phyloP scores from a whole-genome alignment of 2,113 vertebrate species.

The Recurvirostra avosetta region DNA sequence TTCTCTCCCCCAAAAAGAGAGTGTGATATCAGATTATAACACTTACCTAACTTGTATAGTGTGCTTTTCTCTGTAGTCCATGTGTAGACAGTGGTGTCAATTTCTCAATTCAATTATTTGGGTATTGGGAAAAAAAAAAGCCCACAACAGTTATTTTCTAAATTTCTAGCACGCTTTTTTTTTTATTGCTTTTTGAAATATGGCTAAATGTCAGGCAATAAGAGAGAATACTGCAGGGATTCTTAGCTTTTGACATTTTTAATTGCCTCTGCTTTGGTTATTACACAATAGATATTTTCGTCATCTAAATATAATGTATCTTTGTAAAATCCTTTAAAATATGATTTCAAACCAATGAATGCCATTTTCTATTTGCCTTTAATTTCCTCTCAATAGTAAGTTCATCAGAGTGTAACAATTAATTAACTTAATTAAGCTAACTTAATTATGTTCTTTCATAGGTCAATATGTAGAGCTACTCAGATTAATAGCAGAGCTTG shows the following conservation, averaged over 20 bases:
- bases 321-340: conserved; percentile 71
- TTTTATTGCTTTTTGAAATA: conserved; percentile 15
- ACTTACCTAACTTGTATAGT: not conserved
- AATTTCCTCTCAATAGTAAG: conserved; percentile 82
- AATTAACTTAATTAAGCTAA: conserved; percentile 90
- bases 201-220: not conserved
- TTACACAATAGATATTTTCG: conserved; percentile 36
- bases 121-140: not conserved
- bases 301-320: conserved; percentile 55
- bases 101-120: not conserved
- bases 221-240: not conserved
- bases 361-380: conserved; percentile 85
- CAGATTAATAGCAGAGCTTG: conserved; percentile 82
- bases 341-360: conserved; percentile 75
- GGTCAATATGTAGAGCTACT: conserved; percentile 79
- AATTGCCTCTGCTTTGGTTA: conserved; percentile 38
- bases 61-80: not conserved
- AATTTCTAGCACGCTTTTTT: not conserved
- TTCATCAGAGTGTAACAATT: conserved; percentile 82
- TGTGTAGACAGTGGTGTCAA: not conserved
- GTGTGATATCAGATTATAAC: not conserved
- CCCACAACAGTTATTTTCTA: not conserved
- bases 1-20: not conserved
- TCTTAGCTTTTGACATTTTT: conserved; percentile 46
- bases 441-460: conserved; percentile 86